Evolutionary conservation across 2,797 vertebrate species (phyloP).

Genomic region (Lophura swinhoii): DNA sequence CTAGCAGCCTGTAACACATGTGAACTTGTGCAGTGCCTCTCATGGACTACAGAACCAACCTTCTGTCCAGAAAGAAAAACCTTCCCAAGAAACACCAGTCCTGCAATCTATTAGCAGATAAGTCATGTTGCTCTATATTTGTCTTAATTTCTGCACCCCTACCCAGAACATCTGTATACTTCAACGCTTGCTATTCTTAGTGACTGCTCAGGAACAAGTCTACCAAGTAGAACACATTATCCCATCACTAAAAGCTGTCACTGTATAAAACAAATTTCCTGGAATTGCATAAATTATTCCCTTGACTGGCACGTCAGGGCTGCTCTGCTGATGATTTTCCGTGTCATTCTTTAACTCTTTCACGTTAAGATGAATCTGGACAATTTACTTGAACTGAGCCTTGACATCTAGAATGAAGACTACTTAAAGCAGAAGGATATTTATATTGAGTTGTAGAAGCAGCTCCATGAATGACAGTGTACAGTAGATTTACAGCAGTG

Average conservation of each 20-base stretch:
- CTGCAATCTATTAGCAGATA: background rate
- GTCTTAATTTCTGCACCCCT: background rate
- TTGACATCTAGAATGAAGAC: background rate
- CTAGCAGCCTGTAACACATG: background rate
- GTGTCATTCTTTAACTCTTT: background rate
- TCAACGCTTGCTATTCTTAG: background rate
- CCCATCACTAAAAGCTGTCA: constrained; percentile 28
- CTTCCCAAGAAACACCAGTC: background rate
- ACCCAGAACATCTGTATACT: background rate
- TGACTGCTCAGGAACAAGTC: background rate
- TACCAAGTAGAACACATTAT: constrained; percentile 29
- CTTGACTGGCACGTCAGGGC: background rate
- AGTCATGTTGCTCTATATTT: background rate
- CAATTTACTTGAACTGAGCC: background rate
- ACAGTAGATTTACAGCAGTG: background rate
- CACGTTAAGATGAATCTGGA: background rate
- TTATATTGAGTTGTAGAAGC: background rate
- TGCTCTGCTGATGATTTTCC: background rate
- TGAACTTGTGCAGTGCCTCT: background rate
- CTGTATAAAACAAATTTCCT: constrained; percentile 20
- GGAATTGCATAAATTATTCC: constrained; percentile 16
- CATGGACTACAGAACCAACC: background rate
- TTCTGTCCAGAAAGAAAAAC: background rate
- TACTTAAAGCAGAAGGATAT: background rate
- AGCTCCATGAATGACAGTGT: background rate